phyloP scores from a whole-genome alignment of 2,888 invertebrate genomes.

The Hyposoter dolosus region DNA sequence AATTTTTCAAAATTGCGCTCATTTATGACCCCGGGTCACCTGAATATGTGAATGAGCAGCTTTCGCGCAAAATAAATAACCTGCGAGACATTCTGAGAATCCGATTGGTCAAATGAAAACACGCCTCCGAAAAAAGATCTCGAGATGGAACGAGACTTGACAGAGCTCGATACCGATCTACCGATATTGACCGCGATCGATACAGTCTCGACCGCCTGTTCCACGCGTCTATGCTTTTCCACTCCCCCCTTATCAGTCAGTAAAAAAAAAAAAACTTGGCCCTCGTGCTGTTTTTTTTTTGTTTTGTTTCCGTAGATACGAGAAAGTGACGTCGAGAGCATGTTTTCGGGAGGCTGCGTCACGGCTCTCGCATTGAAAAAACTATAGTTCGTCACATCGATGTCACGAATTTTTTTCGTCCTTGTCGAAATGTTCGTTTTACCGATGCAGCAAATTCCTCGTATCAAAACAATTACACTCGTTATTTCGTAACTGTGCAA shows the following conservation, averaged over 20 bases:
- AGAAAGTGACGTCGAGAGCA: not conserved
- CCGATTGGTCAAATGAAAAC: not conserved
- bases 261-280: not conserved
- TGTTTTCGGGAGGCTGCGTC: not conserved
- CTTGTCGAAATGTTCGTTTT: not conserved
- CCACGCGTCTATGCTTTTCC: too few relatives aligned
- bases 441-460: slow-evolving; percentile 10
- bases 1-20: too few relatives aligned
- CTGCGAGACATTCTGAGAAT: not conserved
- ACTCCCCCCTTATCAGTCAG: not conserved
- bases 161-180: not conserved
- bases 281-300: not conserved
- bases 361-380: not conserved
- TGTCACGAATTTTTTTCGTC: not conserved
- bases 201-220: not conserved
- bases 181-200: slow-evolving; percentile 6
- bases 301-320: not conserved
- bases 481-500: not conserved
- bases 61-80: not conserved
- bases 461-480: too few relatives aligned
- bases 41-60: not conserved
- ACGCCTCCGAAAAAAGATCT: slow-evolving; percentile 12
- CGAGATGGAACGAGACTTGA: not conserved
- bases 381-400: not conserved
- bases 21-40: too few relatives aligned